These are phyloP conservation scores for Teleogryllus occipitalis DNA, from an alignment of 1,140 invertebrate species.

Conservation along the genomic window DNA sequence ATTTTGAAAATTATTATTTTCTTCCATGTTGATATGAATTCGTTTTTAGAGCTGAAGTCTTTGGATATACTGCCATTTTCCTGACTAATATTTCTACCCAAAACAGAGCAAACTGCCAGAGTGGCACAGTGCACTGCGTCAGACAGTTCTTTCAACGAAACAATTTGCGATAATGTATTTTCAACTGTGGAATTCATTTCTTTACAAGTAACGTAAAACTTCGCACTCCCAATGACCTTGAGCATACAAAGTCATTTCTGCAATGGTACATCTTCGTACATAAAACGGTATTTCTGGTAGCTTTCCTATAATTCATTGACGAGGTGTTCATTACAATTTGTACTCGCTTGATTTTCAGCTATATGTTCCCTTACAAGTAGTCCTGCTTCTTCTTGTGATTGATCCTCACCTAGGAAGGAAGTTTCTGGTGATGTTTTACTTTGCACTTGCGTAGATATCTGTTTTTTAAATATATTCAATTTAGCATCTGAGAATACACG, in stretches of 20 bases:
- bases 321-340: too few species aligned
- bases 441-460: neutral
- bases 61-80: neutral
- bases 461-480: neutral
- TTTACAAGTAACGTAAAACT: neutral
- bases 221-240: neutral
- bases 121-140: neutral
- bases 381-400: neutral
- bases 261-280: neutral
- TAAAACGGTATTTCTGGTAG: neutral
- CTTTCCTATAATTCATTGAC: neutral
- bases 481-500: neutral
- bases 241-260: neutral
- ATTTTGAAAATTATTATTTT: neutral
- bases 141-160: neutral
- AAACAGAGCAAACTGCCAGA: neutral
- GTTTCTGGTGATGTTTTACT: neutral
- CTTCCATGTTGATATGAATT: too few species aligned
- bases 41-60: too few species aligned
- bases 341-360: too few species aligned
- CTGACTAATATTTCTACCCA: neutral
- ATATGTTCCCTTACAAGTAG: neutral
- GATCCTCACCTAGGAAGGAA: neutral
- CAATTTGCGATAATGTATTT: neutral
- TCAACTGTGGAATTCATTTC: neutral